A percentile compares a stretch with the other conserved stretches of the same genome.
Evolutionary conservation across 2,888 invertebrate genomes (phyloP).

Genomic region (Lasioglossum oenotherae): DNA sequence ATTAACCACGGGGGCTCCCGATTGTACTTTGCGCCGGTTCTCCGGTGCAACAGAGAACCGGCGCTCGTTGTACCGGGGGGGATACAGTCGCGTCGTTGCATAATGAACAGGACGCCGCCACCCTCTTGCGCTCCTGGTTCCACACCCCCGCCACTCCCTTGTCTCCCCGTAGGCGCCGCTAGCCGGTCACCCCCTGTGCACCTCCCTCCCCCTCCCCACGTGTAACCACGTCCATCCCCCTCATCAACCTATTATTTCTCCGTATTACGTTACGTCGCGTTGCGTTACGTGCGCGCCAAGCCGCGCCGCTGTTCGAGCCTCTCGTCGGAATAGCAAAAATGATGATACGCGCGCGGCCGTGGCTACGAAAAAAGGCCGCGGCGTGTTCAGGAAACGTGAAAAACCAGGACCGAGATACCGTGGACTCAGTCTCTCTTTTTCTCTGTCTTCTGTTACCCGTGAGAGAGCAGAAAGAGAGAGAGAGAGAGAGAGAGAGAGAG

Average conservation of each 20-base stretch:
- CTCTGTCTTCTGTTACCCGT: neutral
- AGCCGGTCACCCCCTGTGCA: slow-evolving; percentile 20
- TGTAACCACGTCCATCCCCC: slow-evolving; percentile 69
- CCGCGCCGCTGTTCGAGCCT: slow-evolving; percentile 69
- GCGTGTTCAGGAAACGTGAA: slow-evolving; percentile 35
- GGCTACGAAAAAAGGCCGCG: slow-evolving; percentile 49
- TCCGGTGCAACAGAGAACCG: slow-evolving; percentile 76
- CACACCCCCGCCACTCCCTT: slow-evolving; percentile 55
- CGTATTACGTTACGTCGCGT: slow-evolving; percentile 81
- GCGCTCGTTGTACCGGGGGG: slow-evolving; percentile 70
- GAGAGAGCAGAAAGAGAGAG: neutral
- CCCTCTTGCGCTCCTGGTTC: slow-evolving; percentile 62
- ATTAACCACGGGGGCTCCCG: slow-evolving; percentile 80
- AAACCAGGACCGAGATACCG: slow-evolving; percentile 29
- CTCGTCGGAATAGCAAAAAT: slow-evolving; percentile 66
- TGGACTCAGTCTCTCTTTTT: neutral
- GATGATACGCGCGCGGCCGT: slow-evolving; percentile 55
- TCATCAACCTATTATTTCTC: slow-evolving; percentile 81
- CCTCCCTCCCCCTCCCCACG: slow-evolving; percentile 37
- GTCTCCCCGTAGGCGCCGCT: slow-evolving; percentile 54
- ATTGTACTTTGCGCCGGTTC: slow-evolving; percentile 81
- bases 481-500: neutral
- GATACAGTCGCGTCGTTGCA: slow-evolving; percentile 80
- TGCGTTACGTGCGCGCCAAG: slow-evolving; percentile 76
- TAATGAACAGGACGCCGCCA: slow-evolving; percentile 81